Percentiles rank a stretch among this genome's conserved stretches.
Conservation (phyloP, 2,797 vertebrate genomes). For the Halcyon chelicuti region DNA sequence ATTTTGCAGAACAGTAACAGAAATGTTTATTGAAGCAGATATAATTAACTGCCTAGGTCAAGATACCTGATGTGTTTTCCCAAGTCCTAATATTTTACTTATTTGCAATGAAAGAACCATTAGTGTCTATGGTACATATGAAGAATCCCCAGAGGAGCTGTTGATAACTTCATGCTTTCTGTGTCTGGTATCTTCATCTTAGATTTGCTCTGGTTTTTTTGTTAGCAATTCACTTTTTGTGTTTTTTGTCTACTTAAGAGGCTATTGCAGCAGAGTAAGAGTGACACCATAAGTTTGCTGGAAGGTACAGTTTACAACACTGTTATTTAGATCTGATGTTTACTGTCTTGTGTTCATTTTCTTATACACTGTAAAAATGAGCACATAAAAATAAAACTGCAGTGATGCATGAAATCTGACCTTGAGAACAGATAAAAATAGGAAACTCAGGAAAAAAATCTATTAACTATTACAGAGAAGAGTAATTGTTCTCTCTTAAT, state of each 20-base stretch:
- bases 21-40: background rate
- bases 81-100: background rate
- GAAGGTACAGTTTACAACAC: conserved; percentile 14
- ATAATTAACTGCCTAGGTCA: background rate
- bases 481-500: background rate
- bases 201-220: conserved; percentile 20
- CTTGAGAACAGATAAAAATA: background rate
- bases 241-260: background rate
- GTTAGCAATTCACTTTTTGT: background rate
- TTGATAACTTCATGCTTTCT: conserved; percentile 11
- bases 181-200: background rate
- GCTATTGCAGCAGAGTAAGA: conserved; percentile 8
- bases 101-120: background rate
- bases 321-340: conserved; percentile 7
- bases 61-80: background rate
- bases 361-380: background rate
- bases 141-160: background rate
- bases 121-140: background rate
- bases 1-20: background rate
- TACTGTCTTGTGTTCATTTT: background rate
- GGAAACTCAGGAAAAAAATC: background rate
- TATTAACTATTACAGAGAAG: background rate
- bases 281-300: conserved; percentile 49
- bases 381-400: background rate
- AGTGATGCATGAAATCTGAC: conserved; percentile 15